These are phyloP conservation scores for Ochropacha duplaris DNA, from an alignment of 2,888 invertebrate genomes.

Conservation along the genomic window DNA sequence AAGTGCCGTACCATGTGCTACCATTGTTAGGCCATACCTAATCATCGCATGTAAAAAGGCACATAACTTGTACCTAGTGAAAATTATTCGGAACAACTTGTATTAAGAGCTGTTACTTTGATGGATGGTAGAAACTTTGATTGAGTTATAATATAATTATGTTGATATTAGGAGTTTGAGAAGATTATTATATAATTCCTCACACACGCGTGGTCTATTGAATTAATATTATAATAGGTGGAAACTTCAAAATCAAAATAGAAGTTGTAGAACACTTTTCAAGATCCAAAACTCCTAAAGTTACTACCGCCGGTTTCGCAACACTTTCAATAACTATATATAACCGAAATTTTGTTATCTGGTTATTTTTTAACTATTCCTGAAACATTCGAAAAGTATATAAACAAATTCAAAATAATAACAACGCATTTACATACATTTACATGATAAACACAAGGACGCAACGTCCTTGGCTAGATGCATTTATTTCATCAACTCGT, in stretches of 20 bases:
- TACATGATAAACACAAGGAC: too few species aligned
- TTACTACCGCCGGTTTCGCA: too few species aligned
- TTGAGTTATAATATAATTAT: constrained; percentile 9
- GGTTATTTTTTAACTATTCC: too few species aligned
- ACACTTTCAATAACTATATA: background rate
- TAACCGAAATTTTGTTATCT: too few species aligned
- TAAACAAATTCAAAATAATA: too few species aligned
- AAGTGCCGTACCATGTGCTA: background rate
- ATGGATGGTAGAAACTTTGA: constrained; percentile 18
- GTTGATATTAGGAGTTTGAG: background rate
- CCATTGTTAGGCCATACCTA: background rate
- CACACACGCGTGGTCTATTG: background rate
- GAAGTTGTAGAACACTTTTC: too few species aligned
- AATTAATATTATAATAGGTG: background rate
- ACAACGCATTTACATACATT: too few species aligned
- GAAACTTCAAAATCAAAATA: too few species aligned
- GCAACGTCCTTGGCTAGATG: too few species aligned
- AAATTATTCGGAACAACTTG: background rate
- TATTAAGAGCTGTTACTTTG: constrained; percentile 12
- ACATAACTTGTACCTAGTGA: background rate
- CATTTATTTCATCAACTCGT: too few species aligned
- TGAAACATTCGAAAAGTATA: too few species aligned
- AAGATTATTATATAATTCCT: background rate
- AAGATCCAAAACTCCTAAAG: too few species aligned
- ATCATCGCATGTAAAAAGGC: background rate